phyloP scores from a whole-genome alignment of 2,888 invertebrate species.

The Polia nebulosa region DNA sequence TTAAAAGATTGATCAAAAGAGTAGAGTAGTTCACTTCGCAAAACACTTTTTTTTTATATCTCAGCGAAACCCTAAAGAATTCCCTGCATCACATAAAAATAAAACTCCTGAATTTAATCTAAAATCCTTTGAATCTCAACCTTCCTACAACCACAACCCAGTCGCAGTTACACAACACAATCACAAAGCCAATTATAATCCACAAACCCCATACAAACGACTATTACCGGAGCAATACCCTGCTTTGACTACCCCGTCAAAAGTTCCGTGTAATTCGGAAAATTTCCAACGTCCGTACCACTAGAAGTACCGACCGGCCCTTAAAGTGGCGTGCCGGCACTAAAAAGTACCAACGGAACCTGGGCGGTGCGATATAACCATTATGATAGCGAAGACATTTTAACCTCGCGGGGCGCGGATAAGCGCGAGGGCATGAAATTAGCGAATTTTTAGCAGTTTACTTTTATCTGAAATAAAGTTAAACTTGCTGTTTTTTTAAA shows the following conservation, averaged over 20 bases:
- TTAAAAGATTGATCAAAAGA: background rate
- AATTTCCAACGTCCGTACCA: slow-evolving; percentile 36
- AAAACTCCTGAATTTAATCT: background rate
- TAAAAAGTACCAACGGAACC: slow-evolving; percentile 71
- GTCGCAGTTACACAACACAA: slow-evolving; percentile 18
- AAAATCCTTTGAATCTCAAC: background rate
- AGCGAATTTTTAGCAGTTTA: slow-evolving; percentile 55
- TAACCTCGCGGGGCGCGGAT: slow-evolving; percentile 72
- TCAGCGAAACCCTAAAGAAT: no score
- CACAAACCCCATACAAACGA: slow-evolving; percentile 65
- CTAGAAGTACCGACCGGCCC: slow-evolving; percentile 53
- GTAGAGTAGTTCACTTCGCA: background rate
- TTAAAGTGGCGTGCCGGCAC: slow-evolving; percentile 61
- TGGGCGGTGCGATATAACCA: slow-evolving; percentile 79
- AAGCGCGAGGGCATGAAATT: slow-evolving; percentile 70
- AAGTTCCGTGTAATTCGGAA: slow-evolving; percentile 60
- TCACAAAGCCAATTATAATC: slow-evolving; percentile 41
- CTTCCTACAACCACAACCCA: background rate
- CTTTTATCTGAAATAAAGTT: slow-evolving; percentile 1
- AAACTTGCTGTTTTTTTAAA: background rate
- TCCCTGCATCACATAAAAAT: background rate
- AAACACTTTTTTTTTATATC: no score
- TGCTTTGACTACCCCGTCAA: slow-evolving; percentile 64
- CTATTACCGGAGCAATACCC: slow-evolving; percentile 71
- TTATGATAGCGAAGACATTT: slow-evolving; percentile 82